Base-by-base conservation (phyloP, 2,113 vertebrate genomes). In the Caloenas nicobarica region DNA sequence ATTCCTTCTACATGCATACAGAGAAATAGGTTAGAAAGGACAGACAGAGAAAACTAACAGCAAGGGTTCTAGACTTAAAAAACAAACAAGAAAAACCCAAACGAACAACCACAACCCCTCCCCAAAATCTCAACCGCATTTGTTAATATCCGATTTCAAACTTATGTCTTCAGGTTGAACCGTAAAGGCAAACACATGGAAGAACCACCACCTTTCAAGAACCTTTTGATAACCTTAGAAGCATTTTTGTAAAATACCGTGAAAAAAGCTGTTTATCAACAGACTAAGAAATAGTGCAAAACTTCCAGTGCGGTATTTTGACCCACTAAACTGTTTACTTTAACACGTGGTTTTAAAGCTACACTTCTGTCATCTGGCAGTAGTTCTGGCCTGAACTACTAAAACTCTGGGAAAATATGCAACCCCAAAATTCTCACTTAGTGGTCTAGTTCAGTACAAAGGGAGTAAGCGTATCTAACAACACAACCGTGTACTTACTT, bases 401-500 rank as follows among this genome's bases (percentile, higher is more conserved):
- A 28, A 56, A 78, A 48, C 31, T 34, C 48, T 58, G 56, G 36
- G 15, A 46, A 72, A 54, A 76, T 8, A 79, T 0, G 10, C 36
- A 82, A 33, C 42, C 23, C 11, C 42, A 24, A 34, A 73, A 57
- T 42, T 36, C 42, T 66, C 65, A 64, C n/a, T 95, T 8, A 9
- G 53, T 57, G 91, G 24, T 91, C 26, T 88, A 53, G 16, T 4
- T 54, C 56, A 72, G 50, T 21, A 68, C 22, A 88, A 50, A 71
- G 38, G 42, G 8, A 86, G 22, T 16, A 64, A 50, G 13, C 17
- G 56, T 3, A 64, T 7, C 7, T 9, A 82, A 58, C 28, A 69
- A 11, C 6, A n/a, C 36, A 50, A 44, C 19, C 34, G 21, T 5
- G 19, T 42, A 93, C 92, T 93, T 97, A 98, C 99, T 99, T 99